Percentiles rank a stretch among this genome's conserved stretches.
These are phyloP conservation scores for Podarcis muralis DNA, from an alignment of 2,113 vertebrate species.

Conservation along the genomic window DNA sequence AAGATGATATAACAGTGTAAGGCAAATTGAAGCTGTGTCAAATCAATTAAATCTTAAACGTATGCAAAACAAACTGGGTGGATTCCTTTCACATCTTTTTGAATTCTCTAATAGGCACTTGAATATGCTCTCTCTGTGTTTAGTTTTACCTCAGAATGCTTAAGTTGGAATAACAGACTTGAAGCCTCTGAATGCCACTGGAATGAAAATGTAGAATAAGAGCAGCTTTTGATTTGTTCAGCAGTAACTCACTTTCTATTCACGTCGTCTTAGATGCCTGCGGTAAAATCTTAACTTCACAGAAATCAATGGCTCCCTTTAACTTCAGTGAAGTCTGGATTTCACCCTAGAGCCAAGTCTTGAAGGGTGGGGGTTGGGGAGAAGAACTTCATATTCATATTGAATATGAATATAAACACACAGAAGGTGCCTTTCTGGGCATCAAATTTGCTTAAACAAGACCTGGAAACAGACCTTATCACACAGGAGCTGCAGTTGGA, in stretches of 20 bases:
- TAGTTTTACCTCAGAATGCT: neutral
- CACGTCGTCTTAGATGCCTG: conserved; percentile 3
- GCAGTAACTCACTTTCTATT: neutral
- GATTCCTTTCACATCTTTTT: too few relatives aligned
- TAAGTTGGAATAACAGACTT: neutral
- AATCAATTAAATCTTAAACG: too few relatives aligned
- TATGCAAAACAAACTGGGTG: too few relatives aligned
- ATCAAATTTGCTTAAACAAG: neutral
- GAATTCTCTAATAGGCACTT: neutral
- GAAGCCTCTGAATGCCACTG: neutral
- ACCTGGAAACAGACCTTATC: neutral
- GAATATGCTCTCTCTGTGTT: neutral
- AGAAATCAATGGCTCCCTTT: conserved; percentile 18
- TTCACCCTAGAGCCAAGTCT: neutral
- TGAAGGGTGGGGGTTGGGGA: too few relatives aligned
- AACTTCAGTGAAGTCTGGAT: neutral
- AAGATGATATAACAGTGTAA: too few relatives aligned
- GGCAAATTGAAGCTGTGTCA: too few relatives aligned
- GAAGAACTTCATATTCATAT: neutral
- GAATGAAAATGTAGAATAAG: neutral
- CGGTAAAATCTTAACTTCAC: conserved; percentile 4
- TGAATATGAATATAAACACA: conserved; percentile 3
- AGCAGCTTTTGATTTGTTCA: conserved; percentile 1
- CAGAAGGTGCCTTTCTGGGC: neutral
- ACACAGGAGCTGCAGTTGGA: neutral